These are phyloP conservation scores for Heliconius himera DNA, from an alignment of 1,140 invertebrate species.

Conservation along the genomic window DNA sequence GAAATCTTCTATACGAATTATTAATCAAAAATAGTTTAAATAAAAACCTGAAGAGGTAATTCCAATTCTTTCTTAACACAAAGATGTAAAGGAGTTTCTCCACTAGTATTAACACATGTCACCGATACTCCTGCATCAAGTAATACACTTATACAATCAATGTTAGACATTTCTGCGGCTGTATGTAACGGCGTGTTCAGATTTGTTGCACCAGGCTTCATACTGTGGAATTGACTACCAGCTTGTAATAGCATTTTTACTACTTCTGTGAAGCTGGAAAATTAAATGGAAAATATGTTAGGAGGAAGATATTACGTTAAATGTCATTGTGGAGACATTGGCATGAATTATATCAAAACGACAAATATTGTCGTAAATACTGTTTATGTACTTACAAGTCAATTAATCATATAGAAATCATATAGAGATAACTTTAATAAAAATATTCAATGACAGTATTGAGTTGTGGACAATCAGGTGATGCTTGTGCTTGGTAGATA, in stretches of 20 bases:
- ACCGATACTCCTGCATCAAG: constrained; percentile 80
- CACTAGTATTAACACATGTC: constrained; percentile 80
- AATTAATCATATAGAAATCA: no score
- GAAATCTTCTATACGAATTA: no score
- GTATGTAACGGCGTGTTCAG: constrained; percentile 83
- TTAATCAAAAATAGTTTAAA: background rate
- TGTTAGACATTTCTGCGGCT: constrained; percentile 81
- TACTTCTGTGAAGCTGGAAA: constrained; percentile 62
- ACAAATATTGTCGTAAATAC: no score
- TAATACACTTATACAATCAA: constrained; percentile 81
- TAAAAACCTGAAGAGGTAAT: constrained; percentile 66
- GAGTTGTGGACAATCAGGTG: no score
- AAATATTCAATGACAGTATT: no score
- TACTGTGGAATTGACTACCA: constrained; percentile 58
- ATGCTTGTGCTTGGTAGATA: no score
- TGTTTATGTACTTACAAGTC: no score
- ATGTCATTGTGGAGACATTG: background rate
- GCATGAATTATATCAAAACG: no score
- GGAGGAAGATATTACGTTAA: no score
- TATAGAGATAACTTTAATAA: no score
- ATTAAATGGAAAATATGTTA: background rate
- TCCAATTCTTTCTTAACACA: constrained; percentile 79
- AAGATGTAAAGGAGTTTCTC: constrained; percentile 84
- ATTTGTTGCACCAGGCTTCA: constrained; percentile 51
- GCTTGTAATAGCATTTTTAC: constrained; percentile 67